These are phyloP conservation scores for Chelonus formosanus DNA, from an alignment of 2,888 invertebrate genomes.

Conservation along the genomic window DNA sequence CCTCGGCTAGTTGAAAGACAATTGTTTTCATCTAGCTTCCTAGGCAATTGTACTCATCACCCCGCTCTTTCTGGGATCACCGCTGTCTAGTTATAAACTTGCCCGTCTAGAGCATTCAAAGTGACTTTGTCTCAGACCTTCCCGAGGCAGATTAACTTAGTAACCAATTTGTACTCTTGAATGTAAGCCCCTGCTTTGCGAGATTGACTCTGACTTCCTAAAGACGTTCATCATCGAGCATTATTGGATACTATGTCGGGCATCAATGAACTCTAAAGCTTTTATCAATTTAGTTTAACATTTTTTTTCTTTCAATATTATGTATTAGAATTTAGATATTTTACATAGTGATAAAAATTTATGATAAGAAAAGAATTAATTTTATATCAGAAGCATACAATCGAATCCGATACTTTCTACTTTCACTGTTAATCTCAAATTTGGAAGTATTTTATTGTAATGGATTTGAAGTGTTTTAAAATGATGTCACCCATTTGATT, in stretches of 20 bases:
- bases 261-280: no score
- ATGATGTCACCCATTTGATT: no score
- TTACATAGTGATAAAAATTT: no score
- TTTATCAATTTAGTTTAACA: no score
- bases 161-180: conserved; percentile 39
- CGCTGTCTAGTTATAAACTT: conserved; percentile 43
- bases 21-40: conserved; percentile 25
- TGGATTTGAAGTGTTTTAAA: no score
- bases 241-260: background rate
- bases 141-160: conserved; percentile 39
- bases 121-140: conserved; percentile 49
- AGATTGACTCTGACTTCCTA: conserved; percentile 46
- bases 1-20: conserved; percentile 40
- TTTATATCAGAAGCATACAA: background rate
- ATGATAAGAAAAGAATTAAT: conserved; percentile 1
- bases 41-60: conserved; percentile 23
- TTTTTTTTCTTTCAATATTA: no score
- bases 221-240: conserved; percentile 41
- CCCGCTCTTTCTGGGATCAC: conserved; percentile 50
- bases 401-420: conserved; percentile 42
- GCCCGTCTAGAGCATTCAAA: conserved; percentile 44
- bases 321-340: no score
- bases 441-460: no score
- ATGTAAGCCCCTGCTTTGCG: conserved; percentile 44
- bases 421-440: no score